Percentiles rank a stretch among this genome's conserved stretches.
phyloP scores from a whole-genome alignment of 1,140 invertebrate genomes.

The Papilio machaon region DNA sequence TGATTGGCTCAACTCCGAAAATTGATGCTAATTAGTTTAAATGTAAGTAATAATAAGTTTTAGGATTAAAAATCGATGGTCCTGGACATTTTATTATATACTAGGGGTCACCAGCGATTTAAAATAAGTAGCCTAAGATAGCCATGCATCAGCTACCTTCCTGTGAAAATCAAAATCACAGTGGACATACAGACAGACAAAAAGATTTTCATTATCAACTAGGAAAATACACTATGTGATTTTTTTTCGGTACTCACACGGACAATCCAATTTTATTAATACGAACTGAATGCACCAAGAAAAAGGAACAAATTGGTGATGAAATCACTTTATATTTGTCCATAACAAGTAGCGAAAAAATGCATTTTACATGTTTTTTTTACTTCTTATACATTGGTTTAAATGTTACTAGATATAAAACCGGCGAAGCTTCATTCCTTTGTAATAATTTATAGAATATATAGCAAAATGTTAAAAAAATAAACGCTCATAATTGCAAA shows the following conservation, averaged over 20 bases:
- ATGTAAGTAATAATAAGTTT: no score
- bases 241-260: no score
- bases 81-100: constrained; percentile 8
- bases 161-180: no score
- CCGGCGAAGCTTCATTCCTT: constrained; percentile 12
- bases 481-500: not conserved
- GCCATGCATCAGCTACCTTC: no score
- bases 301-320: not conserved
- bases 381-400: constrained; percentile 15
- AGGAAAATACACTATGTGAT: no score
- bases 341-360: not conserved
- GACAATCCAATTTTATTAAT: no score
- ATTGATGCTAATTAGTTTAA: no score
- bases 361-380: constrained; percentile 3
- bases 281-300: not conserved
- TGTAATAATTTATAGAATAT: constrained; percentile 23
- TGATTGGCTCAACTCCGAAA: no score
- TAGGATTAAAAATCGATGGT: constrained; percentile 9
- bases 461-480: constrained; percentile 5
- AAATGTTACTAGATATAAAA: constrained; percentile 14
- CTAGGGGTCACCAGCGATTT: no score
- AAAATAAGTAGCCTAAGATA: no score
- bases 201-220: no score
- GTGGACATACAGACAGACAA: no score
- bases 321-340: not conserved